Conservation (phyloP, 1,140 invertebrate species). For the Leucophenga varia region DNA sequence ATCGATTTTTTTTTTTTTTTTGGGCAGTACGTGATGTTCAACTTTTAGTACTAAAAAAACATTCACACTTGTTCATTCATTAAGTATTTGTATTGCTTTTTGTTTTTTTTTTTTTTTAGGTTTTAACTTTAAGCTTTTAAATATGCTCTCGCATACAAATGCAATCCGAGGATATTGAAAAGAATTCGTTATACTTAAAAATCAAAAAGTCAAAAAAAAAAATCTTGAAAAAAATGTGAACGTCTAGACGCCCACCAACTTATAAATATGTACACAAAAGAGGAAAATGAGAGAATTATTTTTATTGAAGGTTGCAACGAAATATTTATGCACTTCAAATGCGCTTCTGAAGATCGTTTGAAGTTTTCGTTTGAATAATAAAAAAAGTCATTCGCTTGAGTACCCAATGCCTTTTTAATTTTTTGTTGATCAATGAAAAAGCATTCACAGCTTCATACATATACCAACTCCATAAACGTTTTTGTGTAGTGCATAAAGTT, state of each 20-base stretch:
- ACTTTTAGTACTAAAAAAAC: too few species aligned
- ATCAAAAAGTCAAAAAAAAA: not conserved
- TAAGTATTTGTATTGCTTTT: conserved; percentile 18
- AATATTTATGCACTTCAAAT: too few species aligned
- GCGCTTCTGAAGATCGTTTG: too few species aligned
- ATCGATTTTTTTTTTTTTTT: not conserved
- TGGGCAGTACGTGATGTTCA: not conserved
- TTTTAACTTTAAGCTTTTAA: too few species aligned
- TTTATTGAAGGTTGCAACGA: too few species aligned
- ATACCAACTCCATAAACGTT: conserved; percentile 14
- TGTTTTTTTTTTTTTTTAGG: too few species aligned
- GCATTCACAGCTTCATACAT: too few species aligned
- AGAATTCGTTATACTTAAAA: conserved; percentile 36
- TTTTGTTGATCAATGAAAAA: too few species aligned
- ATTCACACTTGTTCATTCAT: not conserved
- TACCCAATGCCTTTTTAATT: too few species aligned
- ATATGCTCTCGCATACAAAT: conserved; percentile 28
- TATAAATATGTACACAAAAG: not conserved
- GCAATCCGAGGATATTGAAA: conserved; percentile 21
- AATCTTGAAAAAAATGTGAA: not conserved
- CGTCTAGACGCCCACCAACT: conserved; percentile 1
- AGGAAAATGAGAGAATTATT: conserved; percentile 4
- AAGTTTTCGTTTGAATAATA: too few species aligned
- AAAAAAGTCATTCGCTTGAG: too few species aligned
- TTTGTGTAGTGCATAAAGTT: too few species aligned